phyloP scores from a whole-genome alignment of 2,888 invertebrate species.

The Harpalus rubripes region DNA sequence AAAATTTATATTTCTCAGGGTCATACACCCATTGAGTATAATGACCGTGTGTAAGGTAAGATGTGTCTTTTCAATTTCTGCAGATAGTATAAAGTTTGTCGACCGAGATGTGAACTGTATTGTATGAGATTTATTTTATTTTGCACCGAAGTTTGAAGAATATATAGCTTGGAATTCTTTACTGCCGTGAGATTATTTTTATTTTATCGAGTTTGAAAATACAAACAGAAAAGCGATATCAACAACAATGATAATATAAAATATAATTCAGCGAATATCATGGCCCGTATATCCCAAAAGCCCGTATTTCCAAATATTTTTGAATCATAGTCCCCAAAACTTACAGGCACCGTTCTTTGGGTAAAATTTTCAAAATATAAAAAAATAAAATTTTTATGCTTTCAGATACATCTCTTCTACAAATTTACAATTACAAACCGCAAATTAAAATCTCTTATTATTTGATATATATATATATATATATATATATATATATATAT shows the following conservation, averaged over 20 bases:
- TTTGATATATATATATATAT: too few species aligned
- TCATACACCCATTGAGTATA: slow-evolving; percentile 25
- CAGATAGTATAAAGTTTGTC: slow-evolving; percentile 21
- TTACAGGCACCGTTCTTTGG: too few species aligned
- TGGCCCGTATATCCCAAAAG: too few species aligned
- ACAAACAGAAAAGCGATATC: not conserved
- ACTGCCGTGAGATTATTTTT: not conserved
- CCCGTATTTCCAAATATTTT: too few species aligned
- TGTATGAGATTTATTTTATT: slow-evolving; percentile 28
- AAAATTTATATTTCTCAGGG: slow-evolving; percentile 12
- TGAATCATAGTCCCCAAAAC: too few species aligned
- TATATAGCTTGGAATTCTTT: slow-evolving; percentile 23
- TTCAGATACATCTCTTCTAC: too few species aligned
- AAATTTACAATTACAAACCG: too few species aligned
- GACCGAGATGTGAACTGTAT: slow-evolving; percentile 21
- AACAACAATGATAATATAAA: not conserved
- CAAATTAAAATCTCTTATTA: too few species aligned
- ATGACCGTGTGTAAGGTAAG: slow-evolving; percentile 9
- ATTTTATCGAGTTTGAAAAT: not conserved
- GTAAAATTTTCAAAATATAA: too few species aligned
- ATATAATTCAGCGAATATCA: not conserved
- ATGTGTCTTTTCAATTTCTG: slow-evolving; percentile 26
- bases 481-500: too few species aligned
- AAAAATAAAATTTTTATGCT: too few species aligned
- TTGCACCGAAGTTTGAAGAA: slow-evolving; percentile 13